Base-by-base conservation (phyloP, 2,113 vertebrate species). In the Plestiodon gilberti region DNA sequence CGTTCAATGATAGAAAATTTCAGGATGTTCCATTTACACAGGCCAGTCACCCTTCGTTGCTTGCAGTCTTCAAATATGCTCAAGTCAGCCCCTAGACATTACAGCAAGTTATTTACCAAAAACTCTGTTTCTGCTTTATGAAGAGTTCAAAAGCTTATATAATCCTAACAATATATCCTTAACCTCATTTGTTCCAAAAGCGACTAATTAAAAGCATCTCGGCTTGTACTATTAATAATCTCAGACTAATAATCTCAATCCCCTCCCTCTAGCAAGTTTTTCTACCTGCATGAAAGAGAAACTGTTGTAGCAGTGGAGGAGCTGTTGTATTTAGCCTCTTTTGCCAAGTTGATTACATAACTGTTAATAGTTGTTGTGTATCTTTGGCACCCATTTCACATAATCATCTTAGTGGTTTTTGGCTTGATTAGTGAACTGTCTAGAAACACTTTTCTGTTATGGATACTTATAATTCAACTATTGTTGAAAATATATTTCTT, bases 321-420 rank as follows among this genome's bases (percentile, higher is more conserved):
- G 5, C n/a, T 84, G 22, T 91, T 89, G 40, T 22, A 87, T 18
- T 78, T 67, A 71, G 14, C 0, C 48, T 20, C 67, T 0, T 82
- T 59, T 92, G 52, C 82, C 13, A 73, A 89, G 73, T 78, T 67
- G 84, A 77, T 87, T 92, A 85, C 70, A 25, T 74, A 87, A 86
- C 86, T 83, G 85, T 84, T 6, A 93, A 89, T 89, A 90, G 67
- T 25, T 80, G 35, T 57, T 94, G 89, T 89, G 52, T 90, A 82
- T 76, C n/a, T 89, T 83, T 93, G 81, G 89, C 57, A 82, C 79
- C 76, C 74, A 86, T 89, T 95, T 93, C 74, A 43, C 33, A 64
- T 90, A 30, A 8, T 78, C n/a, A 78, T 91, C 77, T 89, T 85
- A 18, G 89, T 78, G 90, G 52, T 90, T 79, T 90, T 79, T 81